phyloP scores from a whole-genome alignment of 2,888 invertebrate genomes.

The Morinoia aosen region DNA sequence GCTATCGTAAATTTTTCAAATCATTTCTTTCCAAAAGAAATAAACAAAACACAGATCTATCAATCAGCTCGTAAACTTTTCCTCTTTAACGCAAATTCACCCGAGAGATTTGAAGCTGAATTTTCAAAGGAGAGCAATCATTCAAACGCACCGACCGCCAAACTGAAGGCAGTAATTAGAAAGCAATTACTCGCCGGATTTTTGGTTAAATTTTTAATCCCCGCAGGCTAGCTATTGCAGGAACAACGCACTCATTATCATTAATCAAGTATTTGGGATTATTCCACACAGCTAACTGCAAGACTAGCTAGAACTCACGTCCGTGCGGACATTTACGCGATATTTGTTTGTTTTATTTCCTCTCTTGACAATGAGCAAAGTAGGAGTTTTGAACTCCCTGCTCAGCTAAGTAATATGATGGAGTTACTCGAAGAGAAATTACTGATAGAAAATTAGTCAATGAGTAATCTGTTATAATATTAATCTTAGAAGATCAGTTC shows the following conservation, averaged over 20 bases:
- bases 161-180: neutral
- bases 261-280: neutral
- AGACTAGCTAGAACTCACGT: neutral
- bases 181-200: conserved; percentile 10
- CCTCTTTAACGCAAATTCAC: neutral
- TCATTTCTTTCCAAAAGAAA: neutral
- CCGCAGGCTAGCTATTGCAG: neutral
- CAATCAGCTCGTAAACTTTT: neutral
- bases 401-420: neutral
- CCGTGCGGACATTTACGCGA: neutral
- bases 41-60: neutral
- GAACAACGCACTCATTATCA: conserved; percentile 2
- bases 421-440: no score
- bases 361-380: neutral
- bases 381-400: neutral
- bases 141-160: neutral
- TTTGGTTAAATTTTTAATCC: neutral
- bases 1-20: neutral
- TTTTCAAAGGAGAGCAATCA: neutral
- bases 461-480: no score
- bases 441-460: no score
- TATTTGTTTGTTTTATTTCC: neutral
- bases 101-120: neutral
- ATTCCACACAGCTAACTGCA: neutral
- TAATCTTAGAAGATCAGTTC: no score